Evolutionary conservation across 2,797 vertebrate species (phyloP), one percentile per base, ranked within the genome.

Genomic region (Zenarchopterus dispar): DNA sequence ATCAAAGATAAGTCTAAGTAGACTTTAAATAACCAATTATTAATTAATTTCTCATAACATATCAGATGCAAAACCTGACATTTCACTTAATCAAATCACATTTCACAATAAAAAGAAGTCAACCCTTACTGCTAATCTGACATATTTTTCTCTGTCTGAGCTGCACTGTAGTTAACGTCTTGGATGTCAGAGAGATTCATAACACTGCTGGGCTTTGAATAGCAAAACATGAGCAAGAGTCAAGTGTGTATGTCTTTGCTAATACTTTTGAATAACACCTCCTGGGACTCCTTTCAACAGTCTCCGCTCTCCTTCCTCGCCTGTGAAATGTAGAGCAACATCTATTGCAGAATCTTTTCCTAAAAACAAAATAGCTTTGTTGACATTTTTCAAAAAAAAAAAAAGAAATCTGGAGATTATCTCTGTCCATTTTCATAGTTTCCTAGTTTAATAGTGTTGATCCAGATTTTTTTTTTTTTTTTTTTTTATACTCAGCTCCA

Each of bases 211-310:
- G 80, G 73, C 65, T 81, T 83, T 82, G 67, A 82, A 84, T 62
- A 83, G 46, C 76, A 81, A 82, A 88, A 88, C 77, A 81, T 33
- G 78, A 81, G 77, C 82, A 83, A 82, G 70, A 90, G 81, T 86
- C 70, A 81, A 88, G 85, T 84, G 82, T 81, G 77, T 84, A 76
- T 79, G 67, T 78, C 71, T 85, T 73, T 77, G 74, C 76, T 89
- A 82, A 87, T 80, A 70, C 70, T 87, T 72, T 87, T 79, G 67
- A 85, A 82, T 76, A 78, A 77, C 73, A 68, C 68, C 86, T 83
- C 77, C 56, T 15, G 82, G 84, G 88, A 80, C 46, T 21, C 49
- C 73, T 80, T 86, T 88, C 77, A 84, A 70, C 80, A 70, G 79
- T 73, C 70, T 83, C 70, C 62, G 5, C 68, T 81, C 68, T 68